A percentile compares a stretch with the other conserved stretches of the same genome.
These are phyloP conservation scores for Acutogordius australiensis DNA, from an alignment of 2,888 invertebrate species.

Conservation along the genomic window DNA sequence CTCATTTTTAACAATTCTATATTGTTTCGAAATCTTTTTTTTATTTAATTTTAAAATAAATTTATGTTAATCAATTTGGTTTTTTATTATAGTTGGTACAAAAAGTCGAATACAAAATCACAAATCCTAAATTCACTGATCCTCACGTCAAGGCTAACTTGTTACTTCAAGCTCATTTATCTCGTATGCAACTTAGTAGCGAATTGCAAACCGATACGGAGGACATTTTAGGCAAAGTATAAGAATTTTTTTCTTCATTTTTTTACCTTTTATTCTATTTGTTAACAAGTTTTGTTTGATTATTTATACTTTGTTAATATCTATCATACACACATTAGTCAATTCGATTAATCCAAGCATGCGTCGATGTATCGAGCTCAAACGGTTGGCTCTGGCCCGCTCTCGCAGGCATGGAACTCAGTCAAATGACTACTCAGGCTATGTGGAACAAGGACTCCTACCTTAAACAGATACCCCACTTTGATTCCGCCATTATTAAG, in stretches of 20 bases:
- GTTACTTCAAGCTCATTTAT: conserved; percentile 71
- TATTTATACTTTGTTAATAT: too few species aligned
- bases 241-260: too few species aligned
- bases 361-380: conserved; percentile 61
- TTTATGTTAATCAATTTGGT: too few species aligned
- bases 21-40: too few species aligned
- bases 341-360: conserved; percentile 36
- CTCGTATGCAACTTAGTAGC: conserved; percentile 65
- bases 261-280: too few species aligned
- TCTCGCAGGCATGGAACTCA: conserved; percentile 93
- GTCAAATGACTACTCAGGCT: conserved; percentile 97
- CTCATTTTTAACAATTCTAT: too few species aligned
- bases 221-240: conserved; percentile 43
- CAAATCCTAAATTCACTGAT: conserved; percentile 55
- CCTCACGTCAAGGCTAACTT: conserved; percentile 88
- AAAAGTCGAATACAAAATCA: conserved; percentile 36
- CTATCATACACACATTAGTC: too few species aligned
- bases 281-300: too few species aligned
- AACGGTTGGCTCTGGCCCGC: conserved; percentile 95
- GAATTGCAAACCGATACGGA: conserved; percentile 89
- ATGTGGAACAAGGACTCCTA: conserved; percentile 99
- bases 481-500: conserved; percentile 54
- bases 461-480: conserved; percentile 80
- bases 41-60: too few species aligned
- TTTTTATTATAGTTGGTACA: conserved; percentile 25